Percentiles rank a stretch among this genome's conserved stretches.
Conservation (phyloP, 2,113 vertebrate species). For the Corythornis vintsioides region DNA sequence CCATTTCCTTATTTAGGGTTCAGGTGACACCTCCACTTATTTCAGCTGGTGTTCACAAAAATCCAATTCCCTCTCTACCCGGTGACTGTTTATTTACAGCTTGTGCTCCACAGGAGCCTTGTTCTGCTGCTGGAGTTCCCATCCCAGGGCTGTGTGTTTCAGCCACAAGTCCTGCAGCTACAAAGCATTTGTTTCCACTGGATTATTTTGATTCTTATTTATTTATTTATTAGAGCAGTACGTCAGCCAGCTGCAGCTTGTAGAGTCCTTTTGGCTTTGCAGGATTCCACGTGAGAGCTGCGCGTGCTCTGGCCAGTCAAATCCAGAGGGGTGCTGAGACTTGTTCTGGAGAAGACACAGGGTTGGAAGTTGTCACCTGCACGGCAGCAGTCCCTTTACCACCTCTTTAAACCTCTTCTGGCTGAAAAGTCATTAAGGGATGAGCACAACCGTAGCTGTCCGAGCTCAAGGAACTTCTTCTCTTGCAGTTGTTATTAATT, state of each 20-base stretch:
- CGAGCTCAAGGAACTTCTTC: neutral
- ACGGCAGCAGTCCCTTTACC: neutral
- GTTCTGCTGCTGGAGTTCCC: neutral
- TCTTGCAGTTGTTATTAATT: neutral
- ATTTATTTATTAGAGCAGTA: neutral
- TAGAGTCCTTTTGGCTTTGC: neutral
- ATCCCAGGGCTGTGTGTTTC: neutral
- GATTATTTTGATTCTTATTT: neutral
- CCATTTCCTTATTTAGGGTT: too few relatives aligned
- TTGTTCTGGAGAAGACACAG: neutral
- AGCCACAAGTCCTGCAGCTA: neutral
- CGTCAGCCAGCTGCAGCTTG: neutral
- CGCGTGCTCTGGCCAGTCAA: neutral
- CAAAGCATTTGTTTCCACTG: neutral
- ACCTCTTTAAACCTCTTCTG: neutral
- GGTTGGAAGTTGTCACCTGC: neutral
- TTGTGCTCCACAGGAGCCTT: neutral
- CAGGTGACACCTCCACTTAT: too few relatives aligned
- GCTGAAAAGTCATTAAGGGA: neutral
- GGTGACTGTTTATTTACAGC: too few relatives aligned
- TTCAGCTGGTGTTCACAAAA: too few relatives aligned
- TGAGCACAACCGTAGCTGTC: neutral
- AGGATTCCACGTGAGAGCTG: neutral
- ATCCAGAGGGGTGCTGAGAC: neutral
- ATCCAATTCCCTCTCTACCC: too few relatives aligned